Evolutionary conservation across 2,888 invertebrate genomes (phyloP), one percentile per base, ranked within the genome.

Genomic region (Phyllotreta cruciferae): DNA sequence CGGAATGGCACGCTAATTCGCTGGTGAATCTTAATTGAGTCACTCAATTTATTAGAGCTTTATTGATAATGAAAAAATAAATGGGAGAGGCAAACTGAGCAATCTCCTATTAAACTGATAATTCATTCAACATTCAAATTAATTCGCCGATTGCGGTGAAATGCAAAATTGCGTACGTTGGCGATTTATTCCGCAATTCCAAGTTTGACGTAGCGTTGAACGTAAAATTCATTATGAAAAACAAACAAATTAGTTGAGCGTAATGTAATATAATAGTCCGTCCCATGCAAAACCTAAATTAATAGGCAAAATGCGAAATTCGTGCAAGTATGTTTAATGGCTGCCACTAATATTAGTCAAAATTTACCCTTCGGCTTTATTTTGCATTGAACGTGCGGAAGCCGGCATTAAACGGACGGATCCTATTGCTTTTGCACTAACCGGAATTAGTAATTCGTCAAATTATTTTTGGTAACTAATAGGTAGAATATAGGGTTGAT

Each of bases 241-340:
- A 64, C 64, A 56, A 64, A 64, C 61, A 53, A 64, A 61, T 57
- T 64, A 57, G 49, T 45, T 50, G 36, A 14, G 10, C 49, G 56
- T 53, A 47, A 52, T 52, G 37, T 56, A 61, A 61, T 64, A 47
- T 24, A 24, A 24, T 24, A 49, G 52, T 8, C 37, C 65, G 56
- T 55, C 24, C 41, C 62, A 65, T 58, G 62, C 62, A 60, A 62
- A 65, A 65, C 66, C 63, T 42, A 56, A 66, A 66, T 66, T 66
- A 66, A 66, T 66, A 52, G 63, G 58, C 63, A 55, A 56, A 63
- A 63, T 63, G 61, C 38, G 55, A 47, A 49, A 57, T 63, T 66
- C 57, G 62, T 55, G 58, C 61, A 41, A 62, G 61, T 62, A 24
- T 63, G 62, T 63, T 66, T 57, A 55, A 66, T 66, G 52, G 55